Percentiles rank a stretch among this genome's conserved stretches.
phyloP scores from a whole-genome alignment of 2,113 vertebrate species.

The Damaliscus lunatus region DNA sequence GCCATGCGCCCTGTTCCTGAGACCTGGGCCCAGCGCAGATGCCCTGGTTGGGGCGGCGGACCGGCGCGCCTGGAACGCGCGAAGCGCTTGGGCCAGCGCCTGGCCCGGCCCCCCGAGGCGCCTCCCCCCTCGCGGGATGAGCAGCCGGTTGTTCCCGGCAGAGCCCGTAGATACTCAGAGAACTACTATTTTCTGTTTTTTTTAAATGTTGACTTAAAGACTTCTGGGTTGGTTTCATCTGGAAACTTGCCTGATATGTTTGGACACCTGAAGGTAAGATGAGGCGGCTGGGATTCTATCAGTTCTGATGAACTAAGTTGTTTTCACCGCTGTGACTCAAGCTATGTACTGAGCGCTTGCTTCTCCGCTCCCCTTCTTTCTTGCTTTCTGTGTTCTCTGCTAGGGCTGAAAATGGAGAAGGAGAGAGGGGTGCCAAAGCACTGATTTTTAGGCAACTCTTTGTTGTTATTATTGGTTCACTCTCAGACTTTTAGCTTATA shows the following conservation, averaged over 20 bases:
- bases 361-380: background rate
- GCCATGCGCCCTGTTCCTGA: background rate
- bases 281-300: background rate
- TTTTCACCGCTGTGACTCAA: background rate
- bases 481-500: background rate
- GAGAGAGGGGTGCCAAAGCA: background rate
- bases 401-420: background rate
- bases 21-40: background rate
- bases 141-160: background rate
- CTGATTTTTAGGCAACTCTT: background rate
- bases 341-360: background rate
- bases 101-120: background rate
- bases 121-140: background rate
- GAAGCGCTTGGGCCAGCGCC: background rate
- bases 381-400: background rate
- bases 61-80: rapidly evolving
- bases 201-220: background rate
- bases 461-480: background rate
- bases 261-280: background rate
- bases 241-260: background rate
- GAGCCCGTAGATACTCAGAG: background rate
- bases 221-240: background rate
- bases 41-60: rapidly evolving
- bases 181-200: background rate
- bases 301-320: background rate